Evolutionary conservation across 92 coral and sea anemone species (phyloP).

Genomic region (Galaxea fascicularis): DNA sequence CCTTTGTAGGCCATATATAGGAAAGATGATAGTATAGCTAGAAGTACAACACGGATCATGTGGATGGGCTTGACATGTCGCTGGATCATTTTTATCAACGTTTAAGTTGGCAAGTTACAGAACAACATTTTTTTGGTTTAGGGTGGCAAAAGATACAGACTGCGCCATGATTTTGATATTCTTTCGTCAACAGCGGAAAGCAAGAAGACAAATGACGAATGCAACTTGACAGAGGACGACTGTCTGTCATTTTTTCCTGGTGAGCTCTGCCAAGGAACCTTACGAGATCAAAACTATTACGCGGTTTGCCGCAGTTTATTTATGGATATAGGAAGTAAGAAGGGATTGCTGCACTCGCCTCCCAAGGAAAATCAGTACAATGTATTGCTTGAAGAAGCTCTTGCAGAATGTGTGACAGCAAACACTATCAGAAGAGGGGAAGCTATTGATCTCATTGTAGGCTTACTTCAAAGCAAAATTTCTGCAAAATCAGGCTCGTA

Average conservation of each 20-base stretch:
- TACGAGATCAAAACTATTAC: constrained; percentile 86
- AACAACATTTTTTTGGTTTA: too few species aligned
- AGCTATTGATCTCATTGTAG: constrained; percentile 34
- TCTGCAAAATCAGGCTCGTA: neutral
- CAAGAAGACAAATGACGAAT: constrained; percentile 42
- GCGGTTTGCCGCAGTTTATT: constrained; percentile 85
- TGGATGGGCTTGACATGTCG: too few species aligned
- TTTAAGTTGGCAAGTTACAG: too few species aligned
- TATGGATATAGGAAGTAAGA: constrained; percentile 55
- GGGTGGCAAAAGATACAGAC: too few species aligned
- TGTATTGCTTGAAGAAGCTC: constrained; percentile 10
- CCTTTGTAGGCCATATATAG: too few species aligned
- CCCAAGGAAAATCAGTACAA: constrained; percentile 28
- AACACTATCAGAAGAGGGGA: constrained; percentile 23
- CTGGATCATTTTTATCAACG: too few species aligned
- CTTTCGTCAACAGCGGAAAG: constrained; percentile 20
- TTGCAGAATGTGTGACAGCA: constrained; percentile 28
- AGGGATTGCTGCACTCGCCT: constrained; percentile 85
- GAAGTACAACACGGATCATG: too few species aligned
- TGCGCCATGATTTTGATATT: neutral
- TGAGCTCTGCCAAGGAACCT: constrained; percentile 79
- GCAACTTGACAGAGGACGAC: constrained; percentile 54
- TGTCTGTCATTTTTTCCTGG: constrained; percentile 75
- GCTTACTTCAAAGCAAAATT: constrained; percentile 32
- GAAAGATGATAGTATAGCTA: too few species aligned